A percentile compares a stretch with the other conserved stretches of the same genome.
Conservation (phyloP, 2,888 invertebrate species). For the Mycalesis mineus region DNA sequence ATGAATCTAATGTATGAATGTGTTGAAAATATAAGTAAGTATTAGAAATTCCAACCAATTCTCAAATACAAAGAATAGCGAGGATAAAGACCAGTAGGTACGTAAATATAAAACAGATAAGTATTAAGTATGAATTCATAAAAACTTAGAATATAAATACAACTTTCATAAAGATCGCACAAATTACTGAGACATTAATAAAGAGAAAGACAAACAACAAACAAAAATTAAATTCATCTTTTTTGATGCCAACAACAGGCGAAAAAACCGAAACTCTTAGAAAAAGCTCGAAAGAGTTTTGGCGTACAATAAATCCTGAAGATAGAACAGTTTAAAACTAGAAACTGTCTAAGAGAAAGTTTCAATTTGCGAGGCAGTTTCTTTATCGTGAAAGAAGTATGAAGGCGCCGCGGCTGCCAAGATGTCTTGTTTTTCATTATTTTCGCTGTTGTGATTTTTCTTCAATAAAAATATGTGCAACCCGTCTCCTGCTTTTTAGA, state of each 20-base stretch:
- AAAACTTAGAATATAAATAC: neutral
- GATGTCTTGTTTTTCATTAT: slow-evolving; percentile 17
- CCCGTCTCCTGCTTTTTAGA: neutral
- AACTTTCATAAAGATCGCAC: neutral
- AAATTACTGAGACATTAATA: slow-evolving; percentile 8
- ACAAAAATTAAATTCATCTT: slow-evolving; percentile 12
- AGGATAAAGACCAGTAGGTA: neutral
- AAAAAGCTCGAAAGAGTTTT: slow-evolving; percentile 29
- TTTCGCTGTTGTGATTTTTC: slow-evolving; percentile 13
- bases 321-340: slow-evolving; percentile 35
- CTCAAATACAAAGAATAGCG: neutral
- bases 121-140: too few species aligned
- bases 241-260: slow-evolving; percentile 8
- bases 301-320: slow-evolving; percentile 33
- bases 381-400: slow-evolving; percentile 28
- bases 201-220: slow-evolving; percentile 10
- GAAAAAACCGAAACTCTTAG: slow-evolving; percentile 23
- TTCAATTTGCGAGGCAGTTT: slow-evolving; percentile 35
- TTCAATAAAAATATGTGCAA: slow-evolving; percentile 19
- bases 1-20: too few species aligned
- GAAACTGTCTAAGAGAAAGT: slow-evolving; percentile 34
- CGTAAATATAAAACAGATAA: neutral
- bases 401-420: slow-evolving; percentile 19
- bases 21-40: too few species aligned
- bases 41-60: neutral